Percentiles rank a stretch among this genome's conserved stretches.
Conservation (phyloP, 30 jellyfish, hydroid and myxozoan genomes). For the Pseudorhiza aurosa region DNA sequence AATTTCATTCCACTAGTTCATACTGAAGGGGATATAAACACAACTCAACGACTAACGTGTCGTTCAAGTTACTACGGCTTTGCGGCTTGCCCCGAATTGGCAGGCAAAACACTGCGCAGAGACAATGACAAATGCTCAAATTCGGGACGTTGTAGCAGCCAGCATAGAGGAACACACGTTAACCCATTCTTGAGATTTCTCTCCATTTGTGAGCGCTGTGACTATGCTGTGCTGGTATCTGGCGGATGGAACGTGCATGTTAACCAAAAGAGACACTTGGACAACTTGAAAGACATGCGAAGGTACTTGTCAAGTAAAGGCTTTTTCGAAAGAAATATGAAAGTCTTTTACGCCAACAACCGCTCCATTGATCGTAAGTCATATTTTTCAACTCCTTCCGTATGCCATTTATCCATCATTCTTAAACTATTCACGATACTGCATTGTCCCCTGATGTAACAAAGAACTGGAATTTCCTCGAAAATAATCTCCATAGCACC, state of each 20-base stretch:
- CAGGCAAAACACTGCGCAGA: constrained; percentile 53
- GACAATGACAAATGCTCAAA: constrained; percentile 73
- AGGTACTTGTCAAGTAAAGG: constrained; percentile 76
- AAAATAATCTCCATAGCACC: too few species aligned
- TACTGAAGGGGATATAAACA: constrained; percentile 66
- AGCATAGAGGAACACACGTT: constrained; percentile 16
- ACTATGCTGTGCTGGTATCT: constrained; percentile 79
- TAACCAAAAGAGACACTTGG: constrained; percentile 84
- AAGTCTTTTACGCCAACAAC: constrained; percentile 90
- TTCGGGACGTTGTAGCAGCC: constrained; percentile 79
- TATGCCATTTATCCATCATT: too few species aligned
- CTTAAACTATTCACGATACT: too few species aligned
- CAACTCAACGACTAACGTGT: constrained; percentile 68
- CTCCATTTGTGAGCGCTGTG: constrained; percentile 81
- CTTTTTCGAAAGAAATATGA: constrained; percentile 77
- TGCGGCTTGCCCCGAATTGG: constrained; percentile 76
- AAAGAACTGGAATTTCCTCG: too few species aligned
- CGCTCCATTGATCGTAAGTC: constrained; percentile 94
- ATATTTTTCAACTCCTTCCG: background rate
- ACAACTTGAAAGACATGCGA: constrained; percentile 78
- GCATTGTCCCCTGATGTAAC: too few species aligned
- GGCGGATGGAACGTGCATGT: constrained; percentile 94
- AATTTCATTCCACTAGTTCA: constrained; percentile 84
- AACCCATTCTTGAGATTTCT: constrained; percentile 37
- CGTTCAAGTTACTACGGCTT: constrained; percentile 72